Conservation (phyloP, 2,888 invertebrate genomes). For the Ornithoptera priamus region DNA sequence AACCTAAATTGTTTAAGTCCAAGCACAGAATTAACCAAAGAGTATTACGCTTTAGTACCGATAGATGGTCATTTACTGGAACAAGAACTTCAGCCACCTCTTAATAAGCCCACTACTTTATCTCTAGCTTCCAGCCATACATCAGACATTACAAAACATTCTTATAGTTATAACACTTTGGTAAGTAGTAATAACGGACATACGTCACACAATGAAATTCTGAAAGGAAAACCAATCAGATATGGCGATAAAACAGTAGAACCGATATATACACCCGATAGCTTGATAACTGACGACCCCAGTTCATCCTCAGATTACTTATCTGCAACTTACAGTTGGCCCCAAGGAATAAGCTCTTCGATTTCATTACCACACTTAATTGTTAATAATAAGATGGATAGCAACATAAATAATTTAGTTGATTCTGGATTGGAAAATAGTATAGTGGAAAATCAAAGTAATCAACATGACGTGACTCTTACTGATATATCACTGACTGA, state of each 20-base stretch:
- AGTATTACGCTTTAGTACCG: slow-evolving; percentile 66
- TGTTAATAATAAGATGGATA: slow-evolving; percentile 65
- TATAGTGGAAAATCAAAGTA: slow-evolving; percentile 59
- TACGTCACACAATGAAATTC: no score
- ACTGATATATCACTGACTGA: slow-evolving; percentile 68
- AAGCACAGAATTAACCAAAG: slow-evolving; percentile 64
- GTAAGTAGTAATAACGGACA: slow-evolving; percentile 8
- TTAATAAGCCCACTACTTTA: slow-evolving; percentile 61
- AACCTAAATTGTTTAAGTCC: slow-evolving; percentile 61
- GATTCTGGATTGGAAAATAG: slow-evolving; percentile 75
- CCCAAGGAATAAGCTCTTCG: slow-evolving; percentile 52
- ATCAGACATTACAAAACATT: slow-evolving; percentile 65
- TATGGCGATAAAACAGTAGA: slow-evolving; percentile 46
- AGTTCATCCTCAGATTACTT: slow-evolving; percentile 71
- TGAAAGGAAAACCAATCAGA: no score
- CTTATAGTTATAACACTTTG: slow-evolving; percentile 62
- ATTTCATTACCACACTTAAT: slow-evolving; percentile 51
- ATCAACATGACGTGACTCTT: slow-evolving; percentile 62
- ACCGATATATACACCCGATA: slow-evolving; percentile 61
- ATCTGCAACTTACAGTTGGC: slow-evolving; percentile 62
- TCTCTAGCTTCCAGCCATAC: slow-evolving; percentile 67
- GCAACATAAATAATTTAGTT: slow-evolving; percentile 56
- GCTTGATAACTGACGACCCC: slow-evolving; percentile 64
- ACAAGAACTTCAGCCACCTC: slow-evolving; percentile 64
- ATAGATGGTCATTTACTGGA: slow-evolving; percentile 66